Base-by-base conservation (phyloP, 2,113 vertebrate genomes). In the Mellivora capensis region DNA sequence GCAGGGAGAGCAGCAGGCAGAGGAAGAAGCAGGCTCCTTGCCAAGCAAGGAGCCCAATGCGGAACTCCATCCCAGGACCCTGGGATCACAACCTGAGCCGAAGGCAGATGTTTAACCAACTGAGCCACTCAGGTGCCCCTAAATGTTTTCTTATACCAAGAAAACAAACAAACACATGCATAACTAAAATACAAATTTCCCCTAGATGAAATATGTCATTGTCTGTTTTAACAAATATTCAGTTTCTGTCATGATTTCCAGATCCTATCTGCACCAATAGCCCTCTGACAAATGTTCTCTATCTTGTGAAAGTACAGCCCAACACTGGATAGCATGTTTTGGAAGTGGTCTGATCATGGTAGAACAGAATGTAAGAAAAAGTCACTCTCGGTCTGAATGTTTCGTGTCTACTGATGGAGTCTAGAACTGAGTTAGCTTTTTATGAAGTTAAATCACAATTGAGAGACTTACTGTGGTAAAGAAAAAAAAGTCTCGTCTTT, bases 401-500 rank as follows among this genome's bases (percentile, higher is more conserved):
- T 25, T 31, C 0, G 0, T 3, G 0, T 59, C 76, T 44, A 15
- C 27, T 9, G 21, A 14, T 47, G 61, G 23, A 44, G 1, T 9
- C 12, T n/a, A 31, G 79, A 29, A 29, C 21, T 6, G n/a, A 62
- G 15, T 81, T 62, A 10, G 44, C 29, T 39, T 67, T 86, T 61
- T 29, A 17, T 11, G 27, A 44, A 92, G 34, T 69, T 31, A 83
- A n/a, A 49, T 49, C n/a, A 31, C 57, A n/a, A 25, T 90, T 71
- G 57, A 71, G 61, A 76, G 39, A 82, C 13, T 52, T 39, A 23
- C 6, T n/a, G 4, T n/a, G 20, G 34, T 15, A n/a, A 34, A 37
- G 18, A 37, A 85, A 67, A 34, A 29, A 83, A 42, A 47, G 14
- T 1, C 8, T 3, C 6, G 2, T 25, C 44, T 20, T 44, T 54